These are phyloP conservation scores for Hydropsyche tenuis DNA, from an alignment of 1,140 invertebrate genomes.

Conservation along the genomic window DNA sequence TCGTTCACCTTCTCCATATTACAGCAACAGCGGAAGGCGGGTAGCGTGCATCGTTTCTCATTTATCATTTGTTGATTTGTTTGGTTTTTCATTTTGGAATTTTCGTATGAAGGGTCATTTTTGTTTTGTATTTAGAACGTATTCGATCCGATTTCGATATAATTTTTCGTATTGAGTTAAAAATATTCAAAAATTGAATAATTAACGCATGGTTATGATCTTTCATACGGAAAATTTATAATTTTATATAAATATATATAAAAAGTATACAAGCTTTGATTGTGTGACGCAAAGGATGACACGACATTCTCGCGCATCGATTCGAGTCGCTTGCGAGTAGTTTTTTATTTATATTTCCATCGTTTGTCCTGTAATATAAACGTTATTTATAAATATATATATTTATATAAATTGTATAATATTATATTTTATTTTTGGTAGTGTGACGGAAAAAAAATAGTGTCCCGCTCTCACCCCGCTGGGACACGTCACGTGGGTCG, in stretches of 20 bases:
- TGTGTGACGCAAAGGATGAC: slow-evolving; percentile 43
- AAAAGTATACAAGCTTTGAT: slow-evolving; percentile 31
- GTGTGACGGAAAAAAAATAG: neutral
- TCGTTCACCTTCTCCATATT: slow-evolving; percentile 76
- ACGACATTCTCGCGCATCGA: slow-evolving; percentile 42
- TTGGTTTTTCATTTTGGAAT: neutral
- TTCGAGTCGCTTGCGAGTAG: too few relatives aligned
- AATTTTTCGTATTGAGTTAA: too few relatives aligned
- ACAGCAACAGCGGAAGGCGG: slow-evolving; percentile 79
- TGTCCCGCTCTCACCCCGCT: neutral
- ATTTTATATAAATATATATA: slow-evolving; percentile 47
- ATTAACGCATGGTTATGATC: too few relatives aligned
- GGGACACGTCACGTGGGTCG: neutral
- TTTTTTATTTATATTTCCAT: too few relatives aligned
- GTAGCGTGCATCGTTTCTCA: slow-evolving; percentile 53
- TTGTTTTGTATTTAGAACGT: too few relatives aligned
- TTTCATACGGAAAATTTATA: too few relatives aligned
- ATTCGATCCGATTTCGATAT: too few relatives aligned
- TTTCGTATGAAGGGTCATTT: too few relatives aligned
- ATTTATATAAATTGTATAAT: neutral
- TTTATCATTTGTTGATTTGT: neutral
- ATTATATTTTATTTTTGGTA: neutral
- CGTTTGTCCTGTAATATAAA: too few relatives aligned
- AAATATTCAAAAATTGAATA: too few relatives aligned
- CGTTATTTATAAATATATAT: neutral